Evolutionary conservation across 2,888 invertebrate genomes (phyloP).

Genomic region (Salticus scenicus): DNA sequence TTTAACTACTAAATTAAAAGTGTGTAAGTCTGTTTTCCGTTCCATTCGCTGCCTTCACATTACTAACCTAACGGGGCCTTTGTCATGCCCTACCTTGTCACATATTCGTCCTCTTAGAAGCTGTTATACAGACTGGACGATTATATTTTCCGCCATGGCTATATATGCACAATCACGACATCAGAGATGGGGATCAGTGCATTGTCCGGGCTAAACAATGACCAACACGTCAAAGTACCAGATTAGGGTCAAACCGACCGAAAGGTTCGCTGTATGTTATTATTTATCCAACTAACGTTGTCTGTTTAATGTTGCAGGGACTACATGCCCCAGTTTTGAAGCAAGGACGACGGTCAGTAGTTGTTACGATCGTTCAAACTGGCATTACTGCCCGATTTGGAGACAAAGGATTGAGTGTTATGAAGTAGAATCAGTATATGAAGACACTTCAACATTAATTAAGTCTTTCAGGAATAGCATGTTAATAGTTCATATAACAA

Average conservation of each 20-base stretch:
- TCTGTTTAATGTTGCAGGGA: background rate
- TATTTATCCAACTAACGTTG: slow-evolving; percentile 14
- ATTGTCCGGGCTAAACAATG: slow-evolving; percentile 1
- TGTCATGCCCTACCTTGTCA: background rate
- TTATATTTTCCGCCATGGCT: background rate
- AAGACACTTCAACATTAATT: no score
- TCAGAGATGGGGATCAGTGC: background rate
- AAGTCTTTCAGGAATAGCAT: no score
- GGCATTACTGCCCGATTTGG: no score
- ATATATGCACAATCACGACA: background rate
- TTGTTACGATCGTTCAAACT: no score
- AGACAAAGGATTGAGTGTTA: no score
- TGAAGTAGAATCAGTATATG: no score
- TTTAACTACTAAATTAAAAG: background rate
- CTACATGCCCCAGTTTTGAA: background rate
- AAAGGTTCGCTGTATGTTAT: background rate
- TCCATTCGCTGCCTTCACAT: background rate
- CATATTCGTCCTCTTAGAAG: background rate
- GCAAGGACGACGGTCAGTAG: background rate
- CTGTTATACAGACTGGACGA: background rate
- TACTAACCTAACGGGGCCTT: background rate
- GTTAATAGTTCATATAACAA: no score
- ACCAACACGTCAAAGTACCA: background rate
- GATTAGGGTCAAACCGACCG: slow-evolving; percentile 19
- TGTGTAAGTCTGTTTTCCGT: background rate